Evolutionary conservation across 2,797 vertebrate species (phyloP), one percentile per base, ranked within the genome.

Genomic region (Buphagus erythrorhynchus): DNA sequence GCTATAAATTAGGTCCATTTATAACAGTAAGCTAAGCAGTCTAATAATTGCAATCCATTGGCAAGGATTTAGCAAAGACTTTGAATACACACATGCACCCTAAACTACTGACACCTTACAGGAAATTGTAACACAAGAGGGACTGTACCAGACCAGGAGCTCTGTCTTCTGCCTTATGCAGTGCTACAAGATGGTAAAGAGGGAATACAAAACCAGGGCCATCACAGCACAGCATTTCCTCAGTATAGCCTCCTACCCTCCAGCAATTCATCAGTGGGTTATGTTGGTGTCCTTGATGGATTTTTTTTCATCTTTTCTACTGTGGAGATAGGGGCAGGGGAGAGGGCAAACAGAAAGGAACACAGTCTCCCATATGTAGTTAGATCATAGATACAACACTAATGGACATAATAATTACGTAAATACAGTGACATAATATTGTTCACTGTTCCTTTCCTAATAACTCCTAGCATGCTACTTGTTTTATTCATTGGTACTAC

Each of bases 81-180:
- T 48, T 38, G 36, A 52, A 67, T 28, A 24, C 4, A 73, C 5
- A 19, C 0, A 0, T 16, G 18, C 18, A 52, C 18, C 35, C 38
- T 45, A 25, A 75, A 65, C 24, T 3, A 3, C 25, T 88, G 49
- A 71, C 52, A 75, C 15, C 25, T 74, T 29, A 45, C 10, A 45
- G 33, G 61, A 68, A 78, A 79, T 33, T 17, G 4, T 33, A 84
- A 66, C 59, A 43, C 16, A 22, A 31, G 35, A 54, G 38, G 1
- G 2, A 29, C 43, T 42, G 13, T 10, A 31, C 25, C 42, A 77
- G 42, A 49, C 16, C 36, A 82, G 57, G 33, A 73, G 59, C 26
- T 80, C 13, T 74, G 26, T 24, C n/a, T 88, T 57, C 48, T 73
- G 67, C 33, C 36, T 72, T 24, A 16, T 2, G 0, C 45, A 31